Evolutionary conservation across 2,888 invertebrate genomes (phyloP).

Genomic region (Axea sp.): DNA sequence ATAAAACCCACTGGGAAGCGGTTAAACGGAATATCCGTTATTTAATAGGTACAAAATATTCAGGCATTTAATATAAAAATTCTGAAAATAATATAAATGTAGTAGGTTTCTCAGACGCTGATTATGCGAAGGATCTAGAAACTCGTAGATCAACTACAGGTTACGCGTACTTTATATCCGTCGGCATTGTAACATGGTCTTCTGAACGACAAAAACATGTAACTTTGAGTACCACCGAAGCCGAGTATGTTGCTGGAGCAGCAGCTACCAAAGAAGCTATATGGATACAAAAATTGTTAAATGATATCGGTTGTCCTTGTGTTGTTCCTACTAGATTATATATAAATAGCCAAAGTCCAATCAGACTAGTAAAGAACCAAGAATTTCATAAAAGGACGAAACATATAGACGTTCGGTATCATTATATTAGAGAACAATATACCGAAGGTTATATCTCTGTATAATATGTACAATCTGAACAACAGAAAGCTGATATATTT

Average conservation of each 20-base stretch:
- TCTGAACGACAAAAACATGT: constrained; percentile 23
- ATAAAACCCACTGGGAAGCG: constrained; percentile 14
- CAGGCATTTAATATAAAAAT: constrained; percentile 40
- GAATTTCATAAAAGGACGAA: constrained; percentile 12
- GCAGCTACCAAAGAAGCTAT: constrained; percentile 12
- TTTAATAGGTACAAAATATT: constrained; percentile 31
- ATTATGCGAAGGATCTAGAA: constrained; percentile 50
- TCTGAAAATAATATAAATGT: background rate
- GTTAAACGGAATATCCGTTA: constrained; percentile 52
- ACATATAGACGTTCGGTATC: constrained; percentile 11
- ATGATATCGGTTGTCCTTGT: constrained; percentile 14
- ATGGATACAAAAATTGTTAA: constrained; percentile 17
- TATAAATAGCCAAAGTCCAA: constrained; percentile 3
- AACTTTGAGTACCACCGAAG: constrained; percentile 21
- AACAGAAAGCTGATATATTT: constrained; percentile 4
- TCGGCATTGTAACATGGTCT: constrained; percentile 32
- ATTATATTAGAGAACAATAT: constrained; percentile 10
- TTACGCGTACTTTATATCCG: constrained; percentile 34
- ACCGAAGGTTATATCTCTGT: too few species aligned
- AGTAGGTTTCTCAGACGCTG: constrained; percentile 47
- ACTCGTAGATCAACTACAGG: constrained; percentile 54
- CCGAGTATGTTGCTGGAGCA: constrained; percentile 13
- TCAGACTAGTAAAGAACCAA: constrained; percentile 2
- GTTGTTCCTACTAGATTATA: background rate
- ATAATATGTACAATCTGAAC: too few species aligned